Percentiles rank a stretch among this genome's conserved stretches.
Conservation (phyloP, 2,888 invertebrate genomes). For the Aphrophora alni region DNA sequence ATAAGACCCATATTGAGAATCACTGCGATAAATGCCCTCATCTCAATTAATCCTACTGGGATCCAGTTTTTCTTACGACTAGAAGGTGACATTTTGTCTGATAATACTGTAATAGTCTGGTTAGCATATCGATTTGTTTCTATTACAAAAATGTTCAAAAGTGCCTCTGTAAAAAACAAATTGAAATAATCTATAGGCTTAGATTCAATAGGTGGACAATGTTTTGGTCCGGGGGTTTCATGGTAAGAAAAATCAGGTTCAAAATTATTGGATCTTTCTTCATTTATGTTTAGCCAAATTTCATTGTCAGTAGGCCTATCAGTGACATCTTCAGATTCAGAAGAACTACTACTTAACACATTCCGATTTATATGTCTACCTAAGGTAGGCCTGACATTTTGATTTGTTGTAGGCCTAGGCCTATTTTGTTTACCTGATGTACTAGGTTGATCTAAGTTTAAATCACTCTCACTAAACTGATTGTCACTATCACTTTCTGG, state of each 20-base stretch:
- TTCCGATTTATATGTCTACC: too few species aligned
- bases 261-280: not conserved
- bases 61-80: not conserved
- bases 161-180: not conserved
- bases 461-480: too few species aligned
- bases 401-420: too few species aligned
- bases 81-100: not conserved
- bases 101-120: not conserved
- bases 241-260: not conserved
- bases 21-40: constrained; percentile 12
- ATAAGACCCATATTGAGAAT: constrained; percentile 20
- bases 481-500: too few species aligned
- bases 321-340: too few species aligned
- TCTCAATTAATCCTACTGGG: constrained; percentile 5
- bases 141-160: constrained; percentile 10
- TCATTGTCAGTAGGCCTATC: too few species aligned
- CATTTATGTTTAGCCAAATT: not conserved
- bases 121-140: constrained; percentile 21
- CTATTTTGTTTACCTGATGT: too few species aligned
- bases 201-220: constrained; percentile 4
- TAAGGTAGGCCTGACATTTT: too few species aligned
- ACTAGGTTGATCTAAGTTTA: too few species aligned
- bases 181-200: not conserved
- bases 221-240: too few species aligned
- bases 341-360: too few species aligned